Base-by-base conservation (phyloP, 2,113 vertebrate genomes). In the Gadus chalcogrammus region DNA sequence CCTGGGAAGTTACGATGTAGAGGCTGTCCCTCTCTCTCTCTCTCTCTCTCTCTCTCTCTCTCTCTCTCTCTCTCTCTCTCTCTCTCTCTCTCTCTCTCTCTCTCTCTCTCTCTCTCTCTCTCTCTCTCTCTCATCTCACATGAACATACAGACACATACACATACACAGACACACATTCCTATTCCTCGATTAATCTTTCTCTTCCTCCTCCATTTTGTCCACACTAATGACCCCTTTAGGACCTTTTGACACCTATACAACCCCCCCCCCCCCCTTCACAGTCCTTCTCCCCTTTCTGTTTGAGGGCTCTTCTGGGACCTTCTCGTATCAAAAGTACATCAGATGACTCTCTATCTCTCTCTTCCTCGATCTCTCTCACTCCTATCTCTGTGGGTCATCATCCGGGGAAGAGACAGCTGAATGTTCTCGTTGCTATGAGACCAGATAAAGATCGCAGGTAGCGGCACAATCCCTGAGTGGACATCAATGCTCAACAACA, bases 381-480 rank as follows among this genome's bases (percentile, higher is more conserved):
- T 72, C 76, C 74, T 84, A 84, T 85, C 79, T 78, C 64, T 65
- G 61, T 17, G 65, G 63, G 73, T 83, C 80, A 87, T 83, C 83
- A 61, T 84, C 83, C 75, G 70, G 70, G 61, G n/a, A n/a, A 79
- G 72, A 65, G 60, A 69, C 71, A 48, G 27, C 56, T 76, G 77
- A 85, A 83, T 85, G 76, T 73, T 73, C 65, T 62, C 55, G 63
- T 70, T 67, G 74, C 73, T 70, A 61, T 4, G 72, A 78, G 74
- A 78, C 55, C 64, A 74, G 64, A 81, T 61, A 64, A 60, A 71
- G 77, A 78, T 82, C 65, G 81, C 81, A 79, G 64, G 28, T 6
- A 12, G 17, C 9, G 24, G 58, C 55, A 22, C 59, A 18, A 11
- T 15, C 11, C 13, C 22, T 22, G 13, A 24, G 60, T 61, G n/a